Conservation (phyloP, 2,888 invertebrate species). For the Yponomeuta evonymella region DNA sequence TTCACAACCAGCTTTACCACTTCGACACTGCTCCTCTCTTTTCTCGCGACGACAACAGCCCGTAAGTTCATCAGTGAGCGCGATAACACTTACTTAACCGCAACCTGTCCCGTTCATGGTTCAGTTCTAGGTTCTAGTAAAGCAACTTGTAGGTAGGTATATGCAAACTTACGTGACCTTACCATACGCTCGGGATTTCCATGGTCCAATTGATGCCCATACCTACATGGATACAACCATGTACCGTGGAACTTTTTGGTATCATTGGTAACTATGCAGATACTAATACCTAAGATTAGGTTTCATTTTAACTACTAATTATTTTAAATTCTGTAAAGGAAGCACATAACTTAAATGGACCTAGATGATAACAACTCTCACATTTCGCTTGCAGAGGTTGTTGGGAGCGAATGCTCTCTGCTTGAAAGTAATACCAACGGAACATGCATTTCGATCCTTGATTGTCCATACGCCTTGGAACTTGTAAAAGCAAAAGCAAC, state of each 20-base stretch:
- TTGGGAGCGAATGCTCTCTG: background rate
- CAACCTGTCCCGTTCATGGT: background rate
- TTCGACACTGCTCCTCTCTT: slow-evolving; percentile 17
- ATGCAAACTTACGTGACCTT: background rate
- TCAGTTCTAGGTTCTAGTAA: background rate
- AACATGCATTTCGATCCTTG: background rate
- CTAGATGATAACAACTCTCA: background rate
- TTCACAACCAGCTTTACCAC: slow-evolving; percentile 14
- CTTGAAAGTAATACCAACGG: background rate
- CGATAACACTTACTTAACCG: background rate
- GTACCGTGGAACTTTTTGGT: background rate
- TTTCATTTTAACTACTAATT: no score
- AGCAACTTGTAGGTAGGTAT: background rate
- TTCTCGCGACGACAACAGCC: slow-evolving; percentile 16
- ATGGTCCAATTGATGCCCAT: background rate
- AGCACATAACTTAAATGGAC: background rate
- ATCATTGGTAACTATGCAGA: background rate
- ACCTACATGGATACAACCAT: no score
- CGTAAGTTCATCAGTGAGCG: slow-evolving; percentile 19
- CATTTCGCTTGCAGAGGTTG: background rate
- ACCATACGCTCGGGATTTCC: slow-evolving; percentile 19
- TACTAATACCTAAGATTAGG: no score
- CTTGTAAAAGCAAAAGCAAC: background rate
- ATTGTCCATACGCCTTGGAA: background rate
- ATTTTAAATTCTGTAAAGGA: no score